A percentile compares a stretch with the other conserved stretches of the same genome.
Evolutionary conservation across 2,113 vertebrate genomes (phyloP).

Genomic region (Cebus imitator): DNA sequence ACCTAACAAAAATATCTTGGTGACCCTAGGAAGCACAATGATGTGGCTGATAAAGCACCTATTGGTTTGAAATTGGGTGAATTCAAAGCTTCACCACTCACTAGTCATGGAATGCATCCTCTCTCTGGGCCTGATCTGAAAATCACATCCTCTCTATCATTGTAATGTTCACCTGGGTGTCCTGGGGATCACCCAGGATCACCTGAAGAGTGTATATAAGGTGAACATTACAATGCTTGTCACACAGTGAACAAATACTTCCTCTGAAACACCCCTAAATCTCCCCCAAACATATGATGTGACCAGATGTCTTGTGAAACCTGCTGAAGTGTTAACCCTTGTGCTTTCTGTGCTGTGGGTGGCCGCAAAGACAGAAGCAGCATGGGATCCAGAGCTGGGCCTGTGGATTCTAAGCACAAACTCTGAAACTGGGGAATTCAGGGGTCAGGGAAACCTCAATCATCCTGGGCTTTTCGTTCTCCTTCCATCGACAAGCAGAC

Average conservation of each 20-base stretch:
- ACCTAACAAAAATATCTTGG: neutral
- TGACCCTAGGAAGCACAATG: fast-evolving
- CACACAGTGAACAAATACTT: neutral
- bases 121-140: neutral
- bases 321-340: neutral
- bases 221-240: neutral
- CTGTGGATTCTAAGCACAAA: neutral
- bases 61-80: neutral
- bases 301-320: neutral
- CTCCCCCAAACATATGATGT: neutral
- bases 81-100: neutral
- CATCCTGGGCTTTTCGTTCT: neutral
- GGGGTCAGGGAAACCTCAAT: neutral
- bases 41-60: fast-evolving
- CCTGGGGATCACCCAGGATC: neutral
- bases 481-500: neutral
- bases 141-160: neutral
- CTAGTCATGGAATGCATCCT: neutral
- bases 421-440: too few relatives aligned
- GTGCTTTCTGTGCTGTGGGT: neutral
- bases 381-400: neutral
- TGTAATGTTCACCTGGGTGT: too few relatives aligned
- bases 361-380: neutral
- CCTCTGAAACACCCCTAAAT: neutral
- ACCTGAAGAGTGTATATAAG: neutral